Evolutionary conservation across 1,140 invertebrate species (phyloP), one percentile per base, ranked within the genome.

Genomic region (Lerema accius): DNA sequence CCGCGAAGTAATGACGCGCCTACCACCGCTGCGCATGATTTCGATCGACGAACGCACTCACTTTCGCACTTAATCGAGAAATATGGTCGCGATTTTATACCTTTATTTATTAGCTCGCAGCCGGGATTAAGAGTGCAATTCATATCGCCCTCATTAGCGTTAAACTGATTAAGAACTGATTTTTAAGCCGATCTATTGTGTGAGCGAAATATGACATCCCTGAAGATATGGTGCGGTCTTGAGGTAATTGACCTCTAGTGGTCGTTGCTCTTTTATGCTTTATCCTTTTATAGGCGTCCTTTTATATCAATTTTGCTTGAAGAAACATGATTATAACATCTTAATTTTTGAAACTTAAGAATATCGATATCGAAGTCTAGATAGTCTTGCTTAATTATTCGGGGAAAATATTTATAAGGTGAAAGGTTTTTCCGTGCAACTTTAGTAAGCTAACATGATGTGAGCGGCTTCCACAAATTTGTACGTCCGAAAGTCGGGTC

Each of bases 61-160:
- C 84, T 84, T 86, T 90, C 79, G 80, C 84, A 86, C 80, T 87
- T 90, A 90, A 90, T 90, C 87, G 83, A 87, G 85, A 90, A 87
- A 88, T 90, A 90, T 90, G 84, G 84, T 76, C 71, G 68, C 73
- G 79, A 77, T 80, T 80, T 87, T 85, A 86, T 86, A 73, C 82
- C 74, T 81, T 86, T 88, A 90, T 90, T 88, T 87, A 90, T 90
- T 83, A 64, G 65, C 78, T 75, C 63, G 68, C 63, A 71, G 60
- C 63, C 35, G 67, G 69, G 84, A 87, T 86, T 86, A 86, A 85
- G 76, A 84, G 74, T 79, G 71, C 78, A 77, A 84, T 84, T 83
- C 80, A 82, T 85, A 82, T 73, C 78, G 78, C 77, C 63, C 84
- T 89, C 84, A 89, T 89, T 89, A 89, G 82, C 69, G 63, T 63